These are phyloP conservation scores for Drosophila pandora DNA, from an alignment of 1,140 invertebrate species.

Conservation along the genomic window DNA sequence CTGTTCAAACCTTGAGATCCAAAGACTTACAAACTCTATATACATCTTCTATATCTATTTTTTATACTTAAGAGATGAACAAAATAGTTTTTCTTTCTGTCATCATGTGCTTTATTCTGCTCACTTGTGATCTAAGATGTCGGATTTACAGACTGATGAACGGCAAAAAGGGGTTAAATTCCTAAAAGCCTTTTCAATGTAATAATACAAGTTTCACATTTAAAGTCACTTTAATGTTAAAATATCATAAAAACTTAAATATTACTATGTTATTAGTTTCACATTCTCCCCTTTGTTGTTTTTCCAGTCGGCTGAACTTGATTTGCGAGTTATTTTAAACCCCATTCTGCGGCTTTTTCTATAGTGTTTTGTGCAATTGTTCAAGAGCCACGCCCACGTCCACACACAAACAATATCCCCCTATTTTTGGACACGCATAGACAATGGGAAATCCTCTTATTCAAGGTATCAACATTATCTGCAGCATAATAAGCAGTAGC, in stretches of 20 bases:
- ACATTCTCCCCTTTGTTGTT: neutral
- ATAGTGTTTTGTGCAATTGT: conserved; percentile 11
- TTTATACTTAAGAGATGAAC: neutral
- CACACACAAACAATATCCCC: neutral
- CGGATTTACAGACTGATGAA: neutral
- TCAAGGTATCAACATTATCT: conserved; percentile 38
- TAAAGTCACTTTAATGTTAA: neutral
- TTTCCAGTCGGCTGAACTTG: neutral
- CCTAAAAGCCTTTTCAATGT: neutral
- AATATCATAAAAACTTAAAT: neutral
- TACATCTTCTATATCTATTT: neutral
- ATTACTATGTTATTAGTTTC: neutral
- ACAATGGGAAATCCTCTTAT: conserved; percentile 31
- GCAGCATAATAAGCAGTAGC: conserved; percentile 39
- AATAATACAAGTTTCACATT: neutral
- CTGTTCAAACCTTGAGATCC: neutral
- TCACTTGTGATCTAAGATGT: neutral
- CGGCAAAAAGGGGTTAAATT: neutral
- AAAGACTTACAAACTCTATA: too few species aligned
- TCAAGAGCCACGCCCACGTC: neutral
- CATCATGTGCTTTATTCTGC: neutral
- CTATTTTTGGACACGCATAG: conserved; percentile 5
- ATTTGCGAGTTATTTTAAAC: conserved; percentile 2
- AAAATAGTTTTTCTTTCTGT: neutral
- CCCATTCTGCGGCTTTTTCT: neutral